Conservation (phyloP, 2,888 invertebrate genomes). For the Kuschelorhynchus macadamiae region DNA sequence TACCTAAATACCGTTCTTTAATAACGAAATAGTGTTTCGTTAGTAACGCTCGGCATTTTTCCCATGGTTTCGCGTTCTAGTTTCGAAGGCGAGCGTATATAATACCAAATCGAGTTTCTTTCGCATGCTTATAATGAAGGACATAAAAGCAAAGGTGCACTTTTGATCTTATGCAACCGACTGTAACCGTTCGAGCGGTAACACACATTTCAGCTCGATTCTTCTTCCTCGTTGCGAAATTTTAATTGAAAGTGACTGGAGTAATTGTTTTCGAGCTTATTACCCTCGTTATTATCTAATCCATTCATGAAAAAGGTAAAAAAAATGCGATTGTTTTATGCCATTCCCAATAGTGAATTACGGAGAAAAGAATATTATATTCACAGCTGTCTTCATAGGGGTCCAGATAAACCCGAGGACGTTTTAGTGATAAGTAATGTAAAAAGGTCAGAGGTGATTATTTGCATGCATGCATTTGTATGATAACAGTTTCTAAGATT, state of each 20-base stretch:
- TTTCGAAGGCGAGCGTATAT: slow-evolving; percentile 9
- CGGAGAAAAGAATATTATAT: no score
- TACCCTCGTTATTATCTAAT: no score
- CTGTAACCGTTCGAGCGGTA: slow-evolving; percentile 10
- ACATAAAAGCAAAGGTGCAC: slow-evolving; percentile 15
- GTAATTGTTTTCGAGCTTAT: neutral
- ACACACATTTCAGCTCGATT: neutral
- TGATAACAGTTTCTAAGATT: no score
- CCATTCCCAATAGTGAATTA: no score
- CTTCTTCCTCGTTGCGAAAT: slow-evolving; percentile 11
- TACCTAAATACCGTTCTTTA: neutral
- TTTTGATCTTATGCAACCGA: slow-evolving; percentile 2
- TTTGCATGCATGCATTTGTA: no score
- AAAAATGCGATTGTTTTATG: no score
- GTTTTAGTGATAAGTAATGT: no score
- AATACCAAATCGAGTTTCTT: neutral
- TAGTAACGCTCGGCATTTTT: neutral
- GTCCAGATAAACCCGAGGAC: no score
- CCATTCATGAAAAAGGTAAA: no score
- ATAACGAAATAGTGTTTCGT: neutral
- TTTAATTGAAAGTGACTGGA: neutral
- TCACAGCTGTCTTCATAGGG: no score
- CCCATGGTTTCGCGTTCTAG: slow-evolving; percentile 11
- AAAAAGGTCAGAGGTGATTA: no score
- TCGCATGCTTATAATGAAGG: slow-evolving; percentile 1